These are phyloP conservation scores for Arrhopalites spinosus DNA, from an alignment of 2,888 invertebrate species.

Conservation along the genomic window DNA sequence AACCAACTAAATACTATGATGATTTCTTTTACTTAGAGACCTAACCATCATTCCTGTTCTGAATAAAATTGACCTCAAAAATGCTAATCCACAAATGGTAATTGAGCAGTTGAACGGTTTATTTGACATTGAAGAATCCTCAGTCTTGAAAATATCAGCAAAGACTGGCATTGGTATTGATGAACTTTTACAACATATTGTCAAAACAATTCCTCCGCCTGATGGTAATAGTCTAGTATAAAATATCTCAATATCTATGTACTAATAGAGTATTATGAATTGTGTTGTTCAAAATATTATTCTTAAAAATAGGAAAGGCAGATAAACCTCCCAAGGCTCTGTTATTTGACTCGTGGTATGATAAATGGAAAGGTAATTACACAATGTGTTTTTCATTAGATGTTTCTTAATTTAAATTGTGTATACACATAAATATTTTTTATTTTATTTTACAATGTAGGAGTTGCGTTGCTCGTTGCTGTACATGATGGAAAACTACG, in stretches of 20 bases:
- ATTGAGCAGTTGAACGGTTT: conserved; percentile 76
- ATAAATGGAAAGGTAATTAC: conserved; percentile 73
- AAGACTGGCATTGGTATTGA: conserved; percentile 86
- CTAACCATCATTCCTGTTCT: conserved; percentile 86
- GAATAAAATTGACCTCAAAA: conserved; percentile 94
- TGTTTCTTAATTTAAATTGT: too few relatives aligned
- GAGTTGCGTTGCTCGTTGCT: conserved; percentile 76
- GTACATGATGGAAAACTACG: conserved; percentile 76
- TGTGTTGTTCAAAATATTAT: too few relatives aligned
- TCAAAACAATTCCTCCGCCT: conserved; percentile 79
- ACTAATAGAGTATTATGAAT: too few relatives aligned
- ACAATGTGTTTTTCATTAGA: too few relatives aligned
- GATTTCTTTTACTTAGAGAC: conserved; percentile 61
- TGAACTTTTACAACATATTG: conserved; percentile 75
- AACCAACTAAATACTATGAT: too few relatives aligned
- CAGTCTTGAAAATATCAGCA: conserved; percentile 84
- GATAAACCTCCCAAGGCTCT: conserved; percentile 74
- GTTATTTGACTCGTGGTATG: conserved; percentile 93
- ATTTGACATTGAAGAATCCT: conserved; percentile 76
- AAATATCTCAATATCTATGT: too few relatives aligned
- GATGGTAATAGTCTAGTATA: too few relatives aligned
- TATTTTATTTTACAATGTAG: too few relatives aligned
- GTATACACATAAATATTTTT: too few relatives aligned
- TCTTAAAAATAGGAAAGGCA: conserved; percentile 62
- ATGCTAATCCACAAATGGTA: conserved; percentile 84